Conservation (phyloP, 2,113 vertebrate genomes). For the Gobius niger region DNA sequence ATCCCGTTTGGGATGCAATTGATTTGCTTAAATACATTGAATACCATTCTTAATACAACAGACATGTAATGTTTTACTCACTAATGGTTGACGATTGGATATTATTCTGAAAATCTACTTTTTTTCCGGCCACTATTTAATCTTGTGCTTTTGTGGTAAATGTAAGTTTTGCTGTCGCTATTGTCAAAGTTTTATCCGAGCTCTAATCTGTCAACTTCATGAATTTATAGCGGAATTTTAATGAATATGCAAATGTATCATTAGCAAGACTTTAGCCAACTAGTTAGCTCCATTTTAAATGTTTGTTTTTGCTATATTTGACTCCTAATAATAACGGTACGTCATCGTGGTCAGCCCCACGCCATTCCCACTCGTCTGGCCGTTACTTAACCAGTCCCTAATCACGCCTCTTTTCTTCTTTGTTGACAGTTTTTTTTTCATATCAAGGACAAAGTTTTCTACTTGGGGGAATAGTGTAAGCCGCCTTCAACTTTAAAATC, state of each 20-base stretch:
- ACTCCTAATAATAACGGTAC: conserved; percentile 46
- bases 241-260: no score
- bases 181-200: conserved; percentile 3
- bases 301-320: conserved; percentile 31
- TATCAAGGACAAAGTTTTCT: conserved; percentile 46
- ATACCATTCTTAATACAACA: background rate
- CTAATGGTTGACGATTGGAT: no score
- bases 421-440: conserved; percentile 67
- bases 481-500: conserved; percentile 40
- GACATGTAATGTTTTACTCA: background rate
- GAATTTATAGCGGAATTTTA: background rate
- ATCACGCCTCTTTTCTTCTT: conserved; percentile 43
- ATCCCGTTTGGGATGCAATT: conserved; percentile 10
- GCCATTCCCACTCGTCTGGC: conserved; percentile 26
- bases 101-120: background rate
- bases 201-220: background rate
- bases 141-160: background rate
- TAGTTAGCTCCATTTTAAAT: conserved; percentile 12
- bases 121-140: background rate
- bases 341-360: conserved; percentile 29
- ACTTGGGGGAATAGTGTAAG: conserved; percentile 38
- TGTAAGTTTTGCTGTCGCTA: background rate
- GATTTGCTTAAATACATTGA: background rate
- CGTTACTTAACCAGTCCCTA: conserved; percentile 47
- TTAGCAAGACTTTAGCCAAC: background rate